phyloP scores from a whole-genome alignment of 2,113 vertebrate genomes.

The Natator depressus region DNA sequence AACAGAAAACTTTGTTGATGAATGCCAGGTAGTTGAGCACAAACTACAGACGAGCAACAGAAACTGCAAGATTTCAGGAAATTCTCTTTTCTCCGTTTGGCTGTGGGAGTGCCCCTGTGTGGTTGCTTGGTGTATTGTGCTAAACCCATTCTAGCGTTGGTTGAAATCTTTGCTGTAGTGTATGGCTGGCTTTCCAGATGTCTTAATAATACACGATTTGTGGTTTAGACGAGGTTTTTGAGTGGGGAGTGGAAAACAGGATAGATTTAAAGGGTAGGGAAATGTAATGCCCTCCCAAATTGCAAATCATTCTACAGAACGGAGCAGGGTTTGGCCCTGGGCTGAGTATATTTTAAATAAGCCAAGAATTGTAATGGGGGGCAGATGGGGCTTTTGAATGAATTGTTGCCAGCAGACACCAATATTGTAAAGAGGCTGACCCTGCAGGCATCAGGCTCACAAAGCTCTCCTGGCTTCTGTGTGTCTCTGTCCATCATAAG shows the following conservation, averaged over 20 bases:
- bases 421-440: neutral
- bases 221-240: neutral
- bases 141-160: rapidly evolving
- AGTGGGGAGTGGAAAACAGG: neutral
- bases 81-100: neutral
- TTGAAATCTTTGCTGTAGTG: rapidly evolving
- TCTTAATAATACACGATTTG: rapidly evolving
- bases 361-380: neutral
- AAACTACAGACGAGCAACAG: neutral
- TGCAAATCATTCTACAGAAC: neutral
- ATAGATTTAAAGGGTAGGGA: neutral
- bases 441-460: neutral
- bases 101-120: neutral
- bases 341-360: neutral
- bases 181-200: neutral
- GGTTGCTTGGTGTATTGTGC: neutral
- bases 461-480: neutral
- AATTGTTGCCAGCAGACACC: neutral
- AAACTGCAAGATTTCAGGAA: neutral
- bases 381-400: neutral
- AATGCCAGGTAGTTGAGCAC: neutral
- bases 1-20: neutral
- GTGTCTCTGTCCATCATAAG: neutral
- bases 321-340: neutral
- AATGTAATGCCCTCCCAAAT: neutral